Evolutionary conservation across 2,888 invertebrate species (phyloP).

Genomic region (Parapristionchus giblindavisi): DNA sequence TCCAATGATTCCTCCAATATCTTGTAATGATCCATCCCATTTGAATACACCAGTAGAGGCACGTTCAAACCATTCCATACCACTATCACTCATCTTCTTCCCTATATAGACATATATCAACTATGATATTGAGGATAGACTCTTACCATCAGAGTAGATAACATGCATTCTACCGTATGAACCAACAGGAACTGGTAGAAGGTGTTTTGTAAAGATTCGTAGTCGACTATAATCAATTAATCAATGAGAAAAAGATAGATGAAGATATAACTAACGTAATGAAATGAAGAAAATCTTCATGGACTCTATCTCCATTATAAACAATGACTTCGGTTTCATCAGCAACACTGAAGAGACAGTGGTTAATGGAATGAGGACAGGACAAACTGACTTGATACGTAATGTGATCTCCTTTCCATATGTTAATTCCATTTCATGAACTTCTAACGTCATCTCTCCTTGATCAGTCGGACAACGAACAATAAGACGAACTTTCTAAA

Average conservation of each 20-base stretch:
- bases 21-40: slow-evolving; percentile 14
- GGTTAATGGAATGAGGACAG: not conserved
- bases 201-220: not conserved
- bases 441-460: not conserved
- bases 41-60: not conserved
- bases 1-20: slow-evolving; percentile 20
- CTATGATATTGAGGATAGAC: not conserved
- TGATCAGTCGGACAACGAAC: not conserved
- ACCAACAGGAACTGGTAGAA: not conserved
- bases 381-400: not conserved
- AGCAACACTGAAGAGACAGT: not conserved
- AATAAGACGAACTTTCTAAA: slow-evolving; percentile 1
- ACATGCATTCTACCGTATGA: slow-evolving; percentile 16
- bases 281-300: slow-evolving; percentile 9
- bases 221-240: not conserved
- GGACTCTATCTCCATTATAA: not conserved
- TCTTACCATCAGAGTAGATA: slow-evolving; percentile 6
- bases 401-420: not conserved
- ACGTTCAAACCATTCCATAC: not conserved
- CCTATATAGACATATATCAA: not conserved
- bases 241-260: not conserved
- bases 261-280: not conserved
- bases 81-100: not conserved
- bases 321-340: not conserved
- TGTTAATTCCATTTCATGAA: not conserved